Percentiles rank a stretch among this genome's conserved stretches.
Evolutionary conservation across 2,113 vertebrate genomes (phyloP).

Genomic region (Hystrix brachyura): DNA sequence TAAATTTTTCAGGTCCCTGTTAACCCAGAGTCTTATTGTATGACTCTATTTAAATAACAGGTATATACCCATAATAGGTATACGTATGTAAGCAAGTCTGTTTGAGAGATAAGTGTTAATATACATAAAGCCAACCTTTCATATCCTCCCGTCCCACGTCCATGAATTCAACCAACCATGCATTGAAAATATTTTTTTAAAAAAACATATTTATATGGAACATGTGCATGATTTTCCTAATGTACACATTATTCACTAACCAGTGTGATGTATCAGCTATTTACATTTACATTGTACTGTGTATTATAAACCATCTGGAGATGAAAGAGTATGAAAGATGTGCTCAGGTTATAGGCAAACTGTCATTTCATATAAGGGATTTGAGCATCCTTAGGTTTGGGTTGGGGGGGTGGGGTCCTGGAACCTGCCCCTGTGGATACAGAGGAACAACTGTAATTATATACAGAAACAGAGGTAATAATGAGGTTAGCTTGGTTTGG

Average conservation of each 20-base stretch:
- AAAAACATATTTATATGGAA: background rate
- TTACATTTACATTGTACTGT: background rate
- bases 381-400: background rate
- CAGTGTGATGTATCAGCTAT: background rate
- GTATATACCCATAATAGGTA: background rate
- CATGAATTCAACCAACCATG: background rate
- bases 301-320: background rate
- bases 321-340: background rate
- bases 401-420: background rate
- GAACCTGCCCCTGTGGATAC: background rate
- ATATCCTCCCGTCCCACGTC: background rate
- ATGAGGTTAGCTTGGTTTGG: background rate
- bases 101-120: background rate
- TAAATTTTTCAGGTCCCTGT: background rate
- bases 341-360: background rate
- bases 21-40: background rate
- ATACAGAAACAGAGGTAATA: background rate
- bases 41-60: background rate
- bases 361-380: background rate
- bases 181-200: background rate
- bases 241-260: background rate
- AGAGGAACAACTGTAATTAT: background rate
- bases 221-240: background rate
- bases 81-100: too few species aligned
- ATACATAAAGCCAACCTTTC: background rate